Conservation (phyloP, 2,888 invertebrate species). For the Stenichneumon culpator region DNA sequence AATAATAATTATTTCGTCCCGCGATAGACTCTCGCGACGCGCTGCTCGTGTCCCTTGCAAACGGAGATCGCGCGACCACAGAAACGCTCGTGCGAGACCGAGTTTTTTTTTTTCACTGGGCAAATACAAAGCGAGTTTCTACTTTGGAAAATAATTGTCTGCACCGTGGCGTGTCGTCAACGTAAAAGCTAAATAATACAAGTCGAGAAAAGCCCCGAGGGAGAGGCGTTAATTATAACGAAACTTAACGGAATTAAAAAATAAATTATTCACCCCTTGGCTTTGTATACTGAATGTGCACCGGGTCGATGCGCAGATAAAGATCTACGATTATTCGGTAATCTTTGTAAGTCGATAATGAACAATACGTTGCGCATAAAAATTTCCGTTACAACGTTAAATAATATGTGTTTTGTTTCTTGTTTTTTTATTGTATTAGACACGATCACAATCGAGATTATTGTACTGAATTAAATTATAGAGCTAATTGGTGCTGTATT, state of each 20-base stretch:
- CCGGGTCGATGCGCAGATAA: conserved; percentile 5
- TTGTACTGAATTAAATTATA: conserved; percentile 67
- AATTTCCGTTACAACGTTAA: conserved; percentile 49
- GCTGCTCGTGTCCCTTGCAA: conserved; percentile 7
- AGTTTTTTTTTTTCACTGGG: background rate
- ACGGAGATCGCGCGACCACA: conserved; percentile 38
- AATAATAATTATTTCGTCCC: conserved; percentile 34
- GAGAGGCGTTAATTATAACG: conserved; percentile 18
- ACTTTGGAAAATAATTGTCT: conserved; percentile 63
- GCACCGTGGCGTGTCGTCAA: conserved; percentile 50
- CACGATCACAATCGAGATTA: conserved; percentile 64
- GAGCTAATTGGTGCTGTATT: conserved; percentile 60
- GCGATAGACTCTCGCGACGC: conserved; percentile 37
- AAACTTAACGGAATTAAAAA: conserved; percentile 32
- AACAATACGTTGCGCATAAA: conserved; percentile 62
- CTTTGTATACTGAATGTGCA: background rate
- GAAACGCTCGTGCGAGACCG: conserved; percentile 23
- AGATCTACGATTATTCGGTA: conserved; percentile 55
- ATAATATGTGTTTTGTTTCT: conserved; percentile 14
- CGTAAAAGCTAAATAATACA: conserved; percentile 32
- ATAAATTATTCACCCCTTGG: background rate
- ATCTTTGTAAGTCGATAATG: conserved; percentile 67
- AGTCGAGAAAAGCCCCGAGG: background rate
- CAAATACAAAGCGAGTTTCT: conserved; percentile 48
- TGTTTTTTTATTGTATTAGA: conserved; percentile 61